Evolutionary conservation across 2,113 vertebrate genomes (phyloP).

Genomic region (Sylvia atricapilla): DNA sequence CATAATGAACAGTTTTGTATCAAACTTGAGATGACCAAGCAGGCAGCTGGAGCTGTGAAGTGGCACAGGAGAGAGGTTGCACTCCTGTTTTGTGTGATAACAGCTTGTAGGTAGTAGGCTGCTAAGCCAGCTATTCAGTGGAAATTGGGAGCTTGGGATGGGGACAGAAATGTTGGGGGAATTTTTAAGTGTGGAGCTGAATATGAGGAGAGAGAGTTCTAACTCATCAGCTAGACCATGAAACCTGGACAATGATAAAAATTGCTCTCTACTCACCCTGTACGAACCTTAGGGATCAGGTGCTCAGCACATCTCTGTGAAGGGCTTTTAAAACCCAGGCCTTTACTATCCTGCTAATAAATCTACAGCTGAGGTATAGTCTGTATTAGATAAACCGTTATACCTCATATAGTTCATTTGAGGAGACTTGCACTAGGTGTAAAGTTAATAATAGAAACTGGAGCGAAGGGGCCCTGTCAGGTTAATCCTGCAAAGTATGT

Average conservation of each 20-base stretch:
- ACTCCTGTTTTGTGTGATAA: background rate
- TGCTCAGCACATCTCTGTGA: background rate
- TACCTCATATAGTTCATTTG: conserved; percentile 16
- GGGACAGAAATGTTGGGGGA: background rate
- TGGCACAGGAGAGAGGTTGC: background rate
- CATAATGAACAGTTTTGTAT: background rate
- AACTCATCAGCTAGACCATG: background rate
- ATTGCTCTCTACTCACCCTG: background rate
- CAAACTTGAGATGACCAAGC: background rate
- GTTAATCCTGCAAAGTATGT: background rate
- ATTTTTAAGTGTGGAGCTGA: background rate
- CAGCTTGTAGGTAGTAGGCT: background rate
- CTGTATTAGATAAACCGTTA: background rate
- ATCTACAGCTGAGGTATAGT: background rate
- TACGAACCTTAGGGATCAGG: background rate
- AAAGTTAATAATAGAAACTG: conserved; percentile 63
- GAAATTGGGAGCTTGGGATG: background rate
- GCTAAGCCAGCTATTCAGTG: background rate
- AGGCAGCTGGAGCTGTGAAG: background rate
- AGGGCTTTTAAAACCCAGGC: background rate
- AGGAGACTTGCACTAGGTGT: conserved; percentile 44
- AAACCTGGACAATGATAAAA: background rate
- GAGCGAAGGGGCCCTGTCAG: conserved; percentile 13
- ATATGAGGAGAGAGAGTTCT: background rate
- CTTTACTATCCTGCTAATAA: background rate